These are phyloP conservation scores for Salarias fasciatus DNA, from an alignment of 2,797 vertebrate species.

Conservation along the genomic window DNA sequence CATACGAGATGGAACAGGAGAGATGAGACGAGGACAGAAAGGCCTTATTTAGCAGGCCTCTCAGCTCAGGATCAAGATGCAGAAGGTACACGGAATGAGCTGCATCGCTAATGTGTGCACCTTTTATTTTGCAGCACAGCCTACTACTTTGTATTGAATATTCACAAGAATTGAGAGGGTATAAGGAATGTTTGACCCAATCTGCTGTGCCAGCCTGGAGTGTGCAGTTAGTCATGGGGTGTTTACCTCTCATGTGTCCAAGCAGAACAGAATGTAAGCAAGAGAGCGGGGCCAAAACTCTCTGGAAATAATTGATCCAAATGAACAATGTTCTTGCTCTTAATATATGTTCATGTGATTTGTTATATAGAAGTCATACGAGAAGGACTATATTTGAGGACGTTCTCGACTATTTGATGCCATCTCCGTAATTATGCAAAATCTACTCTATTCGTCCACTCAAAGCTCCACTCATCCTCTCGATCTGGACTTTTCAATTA, in stretches of 20 bases:
- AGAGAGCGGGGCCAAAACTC: background rate
- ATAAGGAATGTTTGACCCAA: conserved; percentile 59
- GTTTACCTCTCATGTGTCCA: conserved; percentile 47
- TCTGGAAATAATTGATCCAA: no score
- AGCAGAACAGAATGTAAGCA: background rate
- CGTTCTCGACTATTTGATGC: no score
- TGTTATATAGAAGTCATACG: no score
- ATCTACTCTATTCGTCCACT: no score
- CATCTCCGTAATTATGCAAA: no score
- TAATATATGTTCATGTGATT: no score
- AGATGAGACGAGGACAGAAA: conserved; percentile 64
- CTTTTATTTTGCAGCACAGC: conserved; percentile 57
- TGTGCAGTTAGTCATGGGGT: conserved; percentile 28
- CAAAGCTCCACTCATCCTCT: no score
- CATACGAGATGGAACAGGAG: conserved; percentile 62
- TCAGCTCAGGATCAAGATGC: background rate
- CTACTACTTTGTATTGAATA: conserved; percentile 40
- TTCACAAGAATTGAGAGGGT: conserved; percentile 57
- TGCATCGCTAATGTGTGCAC: conserved; percentile 52
- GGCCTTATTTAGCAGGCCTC: conserved; percentile 56
- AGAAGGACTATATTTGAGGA: no score
- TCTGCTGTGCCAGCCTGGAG: conserved; percentile 42
- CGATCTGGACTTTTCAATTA: no score
- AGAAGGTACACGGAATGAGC: conserved; percentile 42
- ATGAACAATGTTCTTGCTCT: no score